Evolutionary conservation across 2,113 vertebrate genomes (phyloP), one percentile per base, ranked within the genome.

Genomic region (Antigone vipio): DNA sequence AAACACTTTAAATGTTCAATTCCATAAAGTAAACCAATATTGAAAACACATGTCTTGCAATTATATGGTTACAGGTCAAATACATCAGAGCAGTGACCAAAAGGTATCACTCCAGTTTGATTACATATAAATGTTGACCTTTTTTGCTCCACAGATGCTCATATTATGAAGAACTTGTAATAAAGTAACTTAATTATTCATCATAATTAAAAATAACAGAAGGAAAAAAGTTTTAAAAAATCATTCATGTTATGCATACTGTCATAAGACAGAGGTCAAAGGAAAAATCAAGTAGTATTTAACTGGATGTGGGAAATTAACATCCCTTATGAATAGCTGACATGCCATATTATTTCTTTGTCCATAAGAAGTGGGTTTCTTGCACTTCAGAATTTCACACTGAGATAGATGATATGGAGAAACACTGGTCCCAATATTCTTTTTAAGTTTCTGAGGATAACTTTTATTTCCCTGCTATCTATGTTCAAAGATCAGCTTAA

Each of bases 351-450:
- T 75, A 78, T 42, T 64, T 49, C 21, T 72, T 47, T 35, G 23
- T n/a, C 64, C 29, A 0, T 29, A 69, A 85, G 5, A 89, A 86
- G 30, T 24, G 30, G 8, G 5, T 58, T 88, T 82, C 20, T 35
- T 59, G 21, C 47, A 78, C 58, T 87, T 93, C 17, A 72, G 21
- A 72, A 68, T 78, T 75, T 76, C 2, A 1, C 35, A 68, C 0
- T 66, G 38, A 71, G n/a, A 58, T 2, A 1, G 15, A 0, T 63
- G 27, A 52, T 50, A 53, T 0, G 2, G 17, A 80, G 15, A 86
- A 83, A 75, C 4, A 76, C 4, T 29, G 8, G 35, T 29, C 52
- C 12, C 3, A 30, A 24, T 22, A 42, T 23, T 73, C 13, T 58
- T 94, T 47, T 64, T 73, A 76, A 60, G 40, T 6, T 12, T 79